phyloP scores from a whole-genome alignment of 2,797 vertebrate species.

The Phaenicophaeus curvirostris region DNA sequence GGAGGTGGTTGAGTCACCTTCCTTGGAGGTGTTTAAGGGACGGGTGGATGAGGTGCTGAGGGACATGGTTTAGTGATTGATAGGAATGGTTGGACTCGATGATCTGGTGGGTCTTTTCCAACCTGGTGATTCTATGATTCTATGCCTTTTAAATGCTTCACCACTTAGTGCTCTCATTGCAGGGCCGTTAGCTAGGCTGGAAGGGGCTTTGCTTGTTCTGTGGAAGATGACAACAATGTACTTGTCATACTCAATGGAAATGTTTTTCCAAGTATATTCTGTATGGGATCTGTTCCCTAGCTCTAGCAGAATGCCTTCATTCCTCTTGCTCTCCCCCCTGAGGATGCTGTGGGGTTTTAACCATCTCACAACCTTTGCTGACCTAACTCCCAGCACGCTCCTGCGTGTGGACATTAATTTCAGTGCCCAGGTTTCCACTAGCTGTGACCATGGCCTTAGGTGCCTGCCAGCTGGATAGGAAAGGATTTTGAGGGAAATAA shows the following conservation, averaged over 20 bases:
- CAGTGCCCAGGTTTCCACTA: not conserved
- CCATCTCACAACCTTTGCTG: not conserved
- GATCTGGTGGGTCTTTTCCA: too few relatives aligned
- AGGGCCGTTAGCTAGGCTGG: too few relatives aligned
- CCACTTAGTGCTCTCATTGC: fast-evolving
- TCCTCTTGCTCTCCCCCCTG: not conserved
- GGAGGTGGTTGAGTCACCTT: too few relatives aligned
- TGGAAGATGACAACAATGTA: fast-evolving
- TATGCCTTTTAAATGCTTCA: too few relatives aligned
- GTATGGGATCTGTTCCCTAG: not conserved
- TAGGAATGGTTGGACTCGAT: too few relatives aligned
- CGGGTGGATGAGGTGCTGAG: too few relatives aligned
- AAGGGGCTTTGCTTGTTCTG: not conserved
- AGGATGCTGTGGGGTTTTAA: not conserved
- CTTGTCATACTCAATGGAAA: fast-evolving
- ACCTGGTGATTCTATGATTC: too few relatives aligned
- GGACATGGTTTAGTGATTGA: too few relatives aligned
- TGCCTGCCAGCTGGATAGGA: not conserved
- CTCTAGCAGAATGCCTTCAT: not conserved
- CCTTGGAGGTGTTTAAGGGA: too few relatives aligned
- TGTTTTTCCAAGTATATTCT: not conserved
- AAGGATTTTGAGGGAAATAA: not conserved
- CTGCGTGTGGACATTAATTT: not conserved
- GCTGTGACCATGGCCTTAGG: not conserved
- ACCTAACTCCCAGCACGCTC: fast-evolving